Evolutionary conservation across 2,113 vertebrate species (phyloP).

Genomic region (Elachura formosa): DNA sequence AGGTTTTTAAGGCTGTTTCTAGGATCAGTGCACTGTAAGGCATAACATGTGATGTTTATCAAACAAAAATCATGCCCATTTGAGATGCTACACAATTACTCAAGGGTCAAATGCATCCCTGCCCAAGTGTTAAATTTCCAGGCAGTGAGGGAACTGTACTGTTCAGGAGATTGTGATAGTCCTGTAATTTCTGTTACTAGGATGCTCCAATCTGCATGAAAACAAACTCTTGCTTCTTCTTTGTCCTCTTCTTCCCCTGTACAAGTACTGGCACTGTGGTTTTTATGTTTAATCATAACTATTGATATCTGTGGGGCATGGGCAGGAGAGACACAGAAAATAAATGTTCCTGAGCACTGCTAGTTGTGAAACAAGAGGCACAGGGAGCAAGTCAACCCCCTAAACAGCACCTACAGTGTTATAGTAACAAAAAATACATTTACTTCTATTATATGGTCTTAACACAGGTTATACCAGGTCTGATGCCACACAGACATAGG

Average conservation of each 20-base stretch:
- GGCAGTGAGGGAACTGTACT: slow-evolving; percentile 6
- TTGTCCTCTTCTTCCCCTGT: not conserved
- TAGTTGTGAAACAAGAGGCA: not conserved
- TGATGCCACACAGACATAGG: not conserved
- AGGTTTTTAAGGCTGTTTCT: not conserved
- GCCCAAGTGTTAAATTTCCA: not conserved
- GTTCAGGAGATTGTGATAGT: not conserved
- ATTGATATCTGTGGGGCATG: not conserved
- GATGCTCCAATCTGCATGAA: not conserved
- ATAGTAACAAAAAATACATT: not conserved
- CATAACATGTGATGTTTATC: not conserved
- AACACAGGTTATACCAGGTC: not conserved
- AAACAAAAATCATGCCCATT: not conserved
- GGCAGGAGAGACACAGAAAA: not conserved
- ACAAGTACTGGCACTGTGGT: not conserved
- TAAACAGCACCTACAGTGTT: not conserved
- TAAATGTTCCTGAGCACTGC: not conserved
- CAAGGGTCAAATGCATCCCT: not conserved
- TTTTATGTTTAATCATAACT: not conserved
- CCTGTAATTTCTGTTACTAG: not conserved
- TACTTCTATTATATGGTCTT: not conserved
- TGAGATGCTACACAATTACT: not conserved
- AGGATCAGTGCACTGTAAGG: not conserved
- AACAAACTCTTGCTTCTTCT: not conserved
- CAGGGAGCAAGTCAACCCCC: not conserved